Percentiles rank a stretch among this genome's conserved stretches.
Evolutionary conservation across 2,113 vertebrate species (phyloP).

Genomic region (Thinocorus orbignyianus): DNA sequence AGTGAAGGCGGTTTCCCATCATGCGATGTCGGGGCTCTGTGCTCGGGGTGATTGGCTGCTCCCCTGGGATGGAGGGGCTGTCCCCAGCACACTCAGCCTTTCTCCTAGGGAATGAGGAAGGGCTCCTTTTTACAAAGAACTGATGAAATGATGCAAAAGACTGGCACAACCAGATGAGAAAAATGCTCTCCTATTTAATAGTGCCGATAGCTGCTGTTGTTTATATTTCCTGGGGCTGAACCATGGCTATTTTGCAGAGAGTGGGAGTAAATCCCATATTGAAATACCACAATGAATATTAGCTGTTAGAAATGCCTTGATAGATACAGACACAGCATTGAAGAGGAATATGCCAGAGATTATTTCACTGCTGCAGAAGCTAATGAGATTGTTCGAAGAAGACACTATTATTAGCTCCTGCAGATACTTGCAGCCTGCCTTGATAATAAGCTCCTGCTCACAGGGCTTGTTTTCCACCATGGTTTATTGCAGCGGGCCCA

Average conservation of each 20-base stretch:
- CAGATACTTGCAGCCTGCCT: neutral
- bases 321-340: constrained; percentile 24
- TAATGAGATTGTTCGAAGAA: constrained; percentile 16
- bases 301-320: constrained; percentile 7
- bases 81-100: neutral
- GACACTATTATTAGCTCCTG: neutral
- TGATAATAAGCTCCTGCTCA: neutral
- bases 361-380: constrained; percentile 15
- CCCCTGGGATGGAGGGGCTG: neutral
- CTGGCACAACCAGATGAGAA: neutral
- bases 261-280: constrained; percentile 8
- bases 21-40: accelerated
- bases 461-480: neutral
- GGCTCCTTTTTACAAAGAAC: neutral
- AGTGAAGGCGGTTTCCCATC: neutral
- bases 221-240: constrained; percentile 16
- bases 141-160: neutral
- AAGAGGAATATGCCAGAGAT: constrained; percentile 19
- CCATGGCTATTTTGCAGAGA: neutral
- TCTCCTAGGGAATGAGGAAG: neutral
- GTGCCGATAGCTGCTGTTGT: neutral
- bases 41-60: neutral
- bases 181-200: neutral
- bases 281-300: constrained; percentile 32
- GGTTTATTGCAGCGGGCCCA: neutral